These are phyloP conservation scores for Psilanteris sp. DNA, from an alignment of 1,140 invertebrate species.

Conservation along the genomic window DNA sequence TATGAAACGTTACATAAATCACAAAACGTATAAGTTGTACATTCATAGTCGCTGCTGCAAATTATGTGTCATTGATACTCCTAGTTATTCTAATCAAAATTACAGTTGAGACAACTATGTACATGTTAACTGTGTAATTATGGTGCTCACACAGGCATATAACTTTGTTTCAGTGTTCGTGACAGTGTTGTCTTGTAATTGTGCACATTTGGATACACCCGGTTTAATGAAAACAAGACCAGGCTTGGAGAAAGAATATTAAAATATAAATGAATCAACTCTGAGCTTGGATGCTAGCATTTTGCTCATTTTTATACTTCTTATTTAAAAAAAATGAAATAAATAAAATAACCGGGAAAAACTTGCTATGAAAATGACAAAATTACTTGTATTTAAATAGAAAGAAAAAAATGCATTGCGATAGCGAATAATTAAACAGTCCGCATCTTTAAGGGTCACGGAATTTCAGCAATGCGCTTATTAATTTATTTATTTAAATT, in stretches of 20 bases:
- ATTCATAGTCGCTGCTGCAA: conserved; percentile 4
- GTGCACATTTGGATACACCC: conserved; percentile 56
- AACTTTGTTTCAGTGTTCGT: conserved; percentile 54
- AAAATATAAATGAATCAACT: conserved; percentile 53
- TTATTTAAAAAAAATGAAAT: too few relatives aligned
- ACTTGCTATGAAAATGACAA: conserved; percentile 2
- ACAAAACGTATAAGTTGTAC: conserved; percentile 14
- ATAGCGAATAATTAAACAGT: conserved; percentile 8
- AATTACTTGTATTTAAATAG: conserved; percentile 9
- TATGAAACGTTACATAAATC: too few relatives aligned
- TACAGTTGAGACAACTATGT: conserved; percentile 44
- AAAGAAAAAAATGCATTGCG: neutral
- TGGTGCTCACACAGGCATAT: conserved; percentile 56
- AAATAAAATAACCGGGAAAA: too few relatives aligned
- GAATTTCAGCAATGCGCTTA: neutral
- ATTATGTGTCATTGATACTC: conserved; percentile 49
- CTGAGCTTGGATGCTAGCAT: neutral
- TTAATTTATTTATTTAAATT: neutral
- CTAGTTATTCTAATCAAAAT: conserved; percentile 56
- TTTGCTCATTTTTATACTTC: conserved; percentile 5
- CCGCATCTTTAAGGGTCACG: neutral
- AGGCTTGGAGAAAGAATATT: conserved; percentile 38
- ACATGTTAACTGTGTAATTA: conserved; percentile 58
- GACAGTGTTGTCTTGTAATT: conserved; percentile 60
- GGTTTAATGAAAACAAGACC: conserved; percentile 52